Conservation (phyloP, 2,797 vertebrate species). For the Alectoris magna region DNA sequence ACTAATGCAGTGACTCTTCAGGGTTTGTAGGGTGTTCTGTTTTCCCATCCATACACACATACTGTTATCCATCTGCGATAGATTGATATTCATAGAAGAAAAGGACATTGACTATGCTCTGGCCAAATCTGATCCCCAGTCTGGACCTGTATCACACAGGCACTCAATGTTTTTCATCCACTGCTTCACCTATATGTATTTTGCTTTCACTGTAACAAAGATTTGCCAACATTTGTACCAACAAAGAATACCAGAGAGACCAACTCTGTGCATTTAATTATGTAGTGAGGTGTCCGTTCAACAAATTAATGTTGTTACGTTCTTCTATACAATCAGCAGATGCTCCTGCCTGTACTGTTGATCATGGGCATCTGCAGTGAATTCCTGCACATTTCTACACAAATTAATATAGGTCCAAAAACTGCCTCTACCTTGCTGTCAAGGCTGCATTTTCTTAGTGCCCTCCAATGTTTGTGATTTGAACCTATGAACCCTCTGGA, state of each 20-base stretch:
- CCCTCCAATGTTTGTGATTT: neutral
- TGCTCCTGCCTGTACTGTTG: neutral
- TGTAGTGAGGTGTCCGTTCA: neutral
- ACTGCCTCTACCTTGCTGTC: neutral
- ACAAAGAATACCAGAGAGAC: neutral
- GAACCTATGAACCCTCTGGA: neutral
- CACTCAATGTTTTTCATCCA: neutral
- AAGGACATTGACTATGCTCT: neutral
- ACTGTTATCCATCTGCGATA: neutral
- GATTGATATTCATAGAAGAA: neutral
- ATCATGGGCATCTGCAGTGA: neutral
- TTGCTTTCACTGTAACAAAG: neutral
- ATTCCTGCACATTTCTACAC: neutral
- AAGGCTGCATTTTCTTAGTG: neutral
- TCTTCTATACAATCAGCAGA: neutral
- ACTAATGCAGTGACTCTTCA: neutral
- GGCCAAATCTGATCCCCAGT: neutral
- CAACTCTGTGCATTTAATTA: neutral
- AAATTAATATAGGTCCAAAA: neutral
- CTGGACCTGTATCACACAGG: neutral
- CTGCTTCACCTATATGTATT: neutral
- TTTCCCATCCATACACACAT: neutral
- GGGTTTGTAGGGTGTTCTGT: neutral
- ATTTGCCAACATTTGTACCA: neutral
- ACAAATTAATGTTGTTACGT: neutral